Evolutionary conservation across 2,888 invertebrate species (phyloP), one percentile per base, ranked within the genome.

Genomic region (Papilio demoleus): DNA sequence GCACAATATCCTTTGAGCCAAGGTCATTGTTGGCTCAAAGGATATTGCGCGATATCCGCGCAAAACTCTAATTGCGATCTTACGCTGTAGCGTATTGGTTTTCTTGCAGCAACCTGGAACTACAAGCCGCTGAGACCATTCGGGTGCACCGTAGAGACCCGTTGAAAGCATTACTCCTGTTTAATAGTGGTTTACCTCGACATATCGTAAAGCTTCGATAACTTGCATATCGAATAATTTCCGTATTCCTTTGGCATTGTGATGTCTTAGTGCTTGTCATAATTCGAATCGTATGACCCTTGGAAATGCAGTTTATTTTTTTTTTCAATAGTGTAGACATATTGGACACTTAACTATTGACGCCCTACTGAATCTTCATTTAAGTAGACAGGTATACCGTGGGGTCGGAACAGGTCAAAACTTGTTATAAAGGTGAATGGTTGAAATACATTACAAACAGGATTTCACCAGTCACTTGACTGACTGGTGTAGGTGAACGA

Each of bases 351-450:
- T n/a, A n/a, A n/a, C n/a, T n/a, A n/a, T n/a, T n/a, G n/a, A n/a
- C n/a, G n/a, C n/a, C n/a, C n/a, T n/a, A 17, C 5, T 17, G 5
- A 6, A 45, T 19, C 17, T 19, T 45, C n/a, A 45, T 19, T 45
- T 19, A 1, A 45, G 19, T 19, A 17, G 42, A 45, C 45, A 34
- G 58, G 65, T 59, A 19, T 19, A 58, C 19, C 24, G 14, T 61
- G 40, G 40, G 40, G 36, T 61, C 61, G 40, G 50, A 40, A 53
- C 61, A 67, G 67, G 61, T 61, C 61, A 61, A 53, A 65, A 61
- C 36, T 17, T 38, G 24, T n/a, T 17, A 27, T 36, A 60, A 53
- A 67, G 50, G 53, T 61, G 50, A 67, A 67, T 61, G 67, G 19
- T 61, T 61, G 61, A 40, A 40, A 27, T 60, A 67, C 36, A 59